phyloP scores from a whole-genome alignment of 2,888 invertebrate species.

The Seira ritae region DNA sequence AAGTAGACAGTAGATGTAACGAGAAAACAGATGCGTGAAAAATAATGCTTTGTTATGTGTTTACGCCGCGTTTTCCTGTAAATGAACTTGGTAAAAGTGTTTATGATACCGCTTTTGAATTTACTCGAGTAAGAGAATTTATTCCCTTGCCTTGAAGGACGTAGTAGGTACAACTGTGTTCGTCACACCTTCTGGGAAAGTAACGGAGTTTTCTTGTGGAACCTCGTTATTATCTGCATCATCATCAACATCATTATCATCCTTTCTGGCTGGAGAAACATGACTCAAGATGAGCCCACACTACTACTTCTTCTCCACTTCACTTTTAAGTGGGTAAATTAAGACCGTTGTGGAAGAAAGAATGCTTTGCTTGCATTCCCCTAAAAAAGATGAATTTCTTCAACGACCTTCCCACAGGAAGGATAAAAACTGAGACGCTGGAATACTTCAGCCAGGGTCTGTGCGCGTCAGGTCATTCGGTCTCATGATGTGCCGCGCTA shows the following conservation, averaged over 20 bases:
- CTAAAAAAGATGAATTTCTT: too few species aligned
- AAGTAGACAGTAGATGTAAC: background rate
- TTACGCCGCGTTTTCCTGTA: background rate
- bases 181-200: slow-evolving; percentile 19
- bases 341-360: too few species aligned
- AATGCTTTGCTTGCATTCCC: too few species aligned
- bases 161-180: background rate
- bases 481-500: too few species aligned
- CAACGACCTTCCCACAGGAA: too few species aligned
- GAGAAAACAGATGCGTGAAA: background rate
- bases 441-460: too few species aligned
- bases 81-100: slow-evolving; percentile 4
- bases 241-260: background rate
- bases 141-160: background rate
- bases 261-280: slow-evolving; percentile 14
- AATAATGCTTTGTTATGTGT: background rate
- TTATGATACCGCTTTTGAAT: background rate
- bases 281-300: too few species aligned
- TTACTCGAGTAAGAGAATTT: background rate
- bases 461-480: too few species aligned
- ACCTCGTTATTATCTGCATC: slow-evolving; percentile 13
- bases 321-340: too few species aligned
- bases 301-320: too few species aligned
- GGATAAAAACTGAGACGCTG: too few species aligned
- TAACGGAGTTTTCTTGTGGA: background rate